These are phyloP conservation scores for Phlogophora meticulosa DNA, from an alignment of 2,888 invertebrate species.

Conservation along the genomic window DNA sequence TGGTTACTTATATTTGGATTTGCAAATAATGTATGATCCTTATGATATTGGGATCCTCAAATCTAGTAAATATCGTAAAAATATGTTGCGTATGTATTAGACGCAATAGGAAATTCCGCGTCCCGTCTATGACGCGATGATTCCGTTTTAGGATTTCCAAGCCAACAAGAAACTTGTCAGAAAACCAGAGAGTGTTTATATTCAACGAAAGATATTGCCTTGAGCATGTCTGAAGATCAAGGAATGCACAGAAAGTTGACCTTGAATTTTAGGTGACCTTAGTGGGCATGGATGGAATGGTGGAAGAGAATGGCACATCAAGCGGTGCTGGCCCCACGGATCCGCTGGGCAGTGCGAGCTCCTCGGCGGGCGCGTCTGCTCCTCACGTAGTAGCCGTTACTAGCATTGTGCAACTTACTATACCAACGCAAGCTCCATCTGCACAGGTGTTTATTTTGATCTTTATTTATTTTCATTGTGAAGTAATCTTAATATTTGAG, in stretches of 20 bases:
- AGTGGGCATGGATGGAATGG: conserved; percentile 97
- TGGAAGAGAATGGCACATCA: conserved; percentile 95
- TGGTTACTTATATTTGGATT: conserved; percentile 86
- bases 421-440: conserved; percentile 92
- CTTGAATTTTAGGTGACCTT: conserved; percentile 93
- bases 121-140: conserved; percentile 85
- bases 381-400: conserved; percentile 90
- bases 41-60: conserved; percentile 72
- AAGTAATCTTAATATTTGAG: conserved; percentile 11
- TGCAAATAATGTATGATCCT: conserved; percentile 85
- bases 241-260: conserved; percentile 88
- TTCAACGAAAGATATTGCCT: conserved; percentile 72
- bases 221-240: conserved; percentile 77
- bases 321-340: conserved; percentile 84
- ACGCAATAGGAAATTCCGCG: conserved; percentile 87
- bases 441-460: conserved; percentile 91
- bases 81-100: conserved; percentile 81
- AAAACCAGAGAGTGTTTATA: conserved; percentile 69
- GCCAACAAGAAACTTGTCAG: conserved; percentile 79
- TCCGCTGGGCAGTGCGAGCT: conserved; percentile 79
- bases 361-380: conserved; percentile 76
- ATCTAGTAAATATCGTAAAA: conserved; percentile 74
- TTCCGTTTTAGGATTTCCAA: conserved; percentile 85
- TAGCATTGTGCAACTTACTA: conserved; percentile 97
- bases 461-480: conserved; percentile 51